Evolutionary conservation across 2,888 invertebrate genomes (phyloP).

Genomic region (Stegophylla sp.): DNA sequence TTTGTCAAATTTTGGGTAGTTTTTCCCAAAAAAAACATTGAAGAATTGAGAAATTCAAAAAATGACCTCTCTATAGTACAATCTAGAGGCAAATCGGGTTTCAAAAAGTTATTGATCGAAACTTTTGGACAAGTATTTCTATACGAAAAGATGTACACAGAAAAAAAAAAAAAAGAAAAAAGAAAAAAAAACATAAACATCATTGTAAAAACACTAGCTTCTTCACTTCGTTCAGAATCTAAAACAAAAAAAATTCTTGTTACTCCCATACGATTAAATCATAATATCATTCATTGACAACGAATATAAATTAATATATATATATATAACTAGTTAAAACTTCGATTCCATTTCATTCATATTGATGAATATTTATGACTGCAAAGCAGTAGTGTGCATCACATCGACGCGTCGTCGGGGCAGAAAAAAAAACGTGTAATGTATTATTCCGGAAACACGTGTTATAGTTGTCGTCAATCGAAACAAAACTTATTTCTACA

Average conservation of each 20-base stretch:
- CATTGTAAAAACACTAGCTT: no score
- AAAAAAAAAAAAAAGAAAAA: no score
- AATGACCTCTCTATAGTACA: no score
- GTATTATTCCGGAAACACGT: neutral
- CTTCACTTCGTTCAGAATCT: no score
- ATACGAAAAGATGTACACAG: no score
- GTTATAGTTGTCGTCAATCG: neutral
- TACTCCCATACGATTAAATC: neutral
- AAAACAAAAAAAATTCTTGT: neutral
- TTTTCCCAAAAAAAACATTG: no score
- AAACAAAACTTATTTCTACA: neutral
- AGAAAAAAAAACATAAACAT: no score
- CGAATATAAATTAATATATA: neutral
- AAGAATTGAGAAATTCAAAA: no score
- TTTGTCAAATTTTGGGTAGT: no score
- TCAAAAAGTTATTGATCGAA: no score
- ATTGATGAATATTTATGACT: constrained; percentile 27
- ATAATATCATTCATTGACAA: constrained; percentile 2
- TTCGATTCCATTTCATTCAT: neutral
- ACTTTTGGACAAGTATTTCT: no score
- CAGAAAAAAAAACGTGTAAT: constrained; percentile 1
- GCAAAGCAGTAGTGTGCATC: neutral
- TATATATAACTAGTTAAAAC: constrained; percentile 13
- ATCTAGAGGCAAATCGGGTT: no score
- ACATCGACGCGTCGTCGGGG: neutral